A percentile compares a stretch with the other conserved stretches of the same genome.
These are phyloP conservation scores for Cryptophagus acutangulus DNA, from an alignment of 2,888 invertebrate genomes.

Conservation along the genomic window DNA sequence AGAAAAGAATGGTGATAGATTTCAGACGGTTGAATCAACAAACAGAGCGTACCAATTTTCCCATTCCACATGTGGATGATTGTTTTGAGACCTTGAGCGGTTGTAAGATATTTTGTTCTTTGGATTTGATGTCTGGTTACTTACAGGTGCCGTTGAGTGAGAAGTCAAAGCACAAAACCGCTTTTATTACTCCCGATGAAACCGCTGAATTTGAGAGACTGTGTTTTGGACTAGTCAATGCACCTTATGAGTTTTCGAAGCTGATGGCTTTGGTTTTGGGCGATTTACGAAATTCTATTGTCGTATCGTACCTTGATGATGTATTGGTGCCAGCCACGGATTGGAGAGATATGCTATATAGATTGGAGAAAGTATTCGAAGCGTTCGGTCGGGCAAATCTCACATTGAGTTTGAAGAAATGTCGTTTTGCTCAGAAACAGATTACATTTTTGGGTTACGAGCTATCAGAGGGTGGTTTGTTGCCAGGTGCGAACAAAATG, in stretches of 20 bases:
- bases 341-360: conserved; percentile 21
- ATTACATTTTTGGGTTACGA: not conserved
- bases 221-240: conserved; percentile 3
- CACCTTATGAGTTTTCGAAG: conserved; percentile 9
- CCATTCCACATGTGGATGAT: conserved; percentile 4
- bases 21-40: conserved; percentile 8
- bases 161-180: conserved; percentile 7
- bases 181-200: conserved; percentile 10
- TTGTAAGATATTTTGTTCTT: conserved; percentile 6
- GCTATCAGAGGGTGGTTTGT: not conserved
- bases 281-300: conserved; percentile 6
- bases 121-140: conserved; percentile 10
- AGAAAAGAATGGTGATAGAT: conserved; percentile 14
- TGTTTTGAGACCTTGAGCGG: conserved; percentile 2
- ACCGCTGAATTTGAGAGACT: conserved; percentile 3
- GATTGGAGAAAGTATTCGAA: conserved; percentile 27
- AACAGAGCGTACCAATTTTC: conserved; percentile 4
- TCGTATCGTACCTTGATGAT: conserved; percentile 15
- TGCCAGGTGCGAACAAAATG: not conserved
- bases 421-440: conserved; percentile 21
- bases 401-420: conserved; percentile 30
- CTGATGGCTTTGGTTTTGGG: conserved; percentile 14
- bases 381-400: conserved; percentile 22
- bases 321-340: conserved; percentile 16
- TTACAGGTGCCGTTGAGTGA: conserved; percentile 9